Conservation (phyloP, 2,888 invertebrate species). For the Pseudococcus longispinus region DNA sequence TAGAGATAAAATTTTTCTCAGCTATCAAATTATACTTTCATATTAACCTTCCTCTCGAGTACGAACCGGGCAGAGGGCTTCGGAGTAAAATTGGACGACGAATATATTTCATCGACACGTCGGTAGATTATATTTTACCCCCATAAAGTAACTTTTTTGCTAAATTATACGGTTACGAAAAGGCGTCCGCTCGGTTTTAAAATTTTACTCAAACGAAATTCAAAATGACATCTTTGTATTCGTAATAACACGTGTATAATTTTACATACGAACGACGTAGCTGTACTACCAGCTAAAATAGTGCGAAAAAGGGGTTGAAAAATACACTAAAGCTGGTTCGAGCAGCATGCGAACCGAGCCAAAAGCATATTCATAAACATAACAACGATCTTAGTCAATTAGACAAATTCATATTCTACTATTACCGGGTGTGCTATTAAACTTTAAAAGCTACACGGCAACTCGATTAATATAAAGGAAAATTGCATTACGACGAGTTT, state of each 20-base stretch:
- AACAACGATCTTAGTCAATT: not conserved
- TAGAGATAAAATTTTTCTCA: not conserved
- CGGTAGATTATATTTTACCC: not conserved
- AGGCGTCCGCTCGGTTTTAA: not conserved
- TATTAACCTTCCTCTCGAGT: not conserved
- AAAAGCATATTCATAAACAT: not conserved
- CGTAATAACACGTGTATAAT: not conserved
- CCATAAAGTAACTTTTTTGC: not conserved
- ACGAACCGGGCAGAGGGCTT: not conserved
- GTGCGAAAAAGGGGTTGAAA: not conserved
- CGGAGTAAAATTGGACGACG: not conserved
- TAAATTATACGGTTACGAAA: not conserved
- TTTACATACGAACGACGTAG: not conserved
- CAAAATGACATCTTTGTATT: not conserved
- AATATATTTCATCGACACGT: not conserved
- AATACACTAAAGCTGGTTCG: too few relatives aligned
- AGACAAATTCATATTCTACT: not conserved
- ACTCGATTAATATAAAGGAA: too few relatives aligned
- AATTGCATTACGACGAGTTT: not conserved
- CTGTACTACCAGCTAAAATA: not conserved
- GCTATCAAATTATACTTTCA: slow-evolving; percentile 1
- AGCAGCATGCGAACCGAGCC: not conserved
- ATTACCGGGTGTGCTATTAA: not conserved
- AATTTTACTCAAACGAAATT: not conserved
- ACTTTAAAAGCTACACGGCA: not conserved